Percentiles rank a stretch among this genome's conserved stretches.
These are phyloP conservation scores for Chloroceryle aenea DNA, from an alignment of 2,113 vertebrate species.

Conservation along the genomic window DNA sequence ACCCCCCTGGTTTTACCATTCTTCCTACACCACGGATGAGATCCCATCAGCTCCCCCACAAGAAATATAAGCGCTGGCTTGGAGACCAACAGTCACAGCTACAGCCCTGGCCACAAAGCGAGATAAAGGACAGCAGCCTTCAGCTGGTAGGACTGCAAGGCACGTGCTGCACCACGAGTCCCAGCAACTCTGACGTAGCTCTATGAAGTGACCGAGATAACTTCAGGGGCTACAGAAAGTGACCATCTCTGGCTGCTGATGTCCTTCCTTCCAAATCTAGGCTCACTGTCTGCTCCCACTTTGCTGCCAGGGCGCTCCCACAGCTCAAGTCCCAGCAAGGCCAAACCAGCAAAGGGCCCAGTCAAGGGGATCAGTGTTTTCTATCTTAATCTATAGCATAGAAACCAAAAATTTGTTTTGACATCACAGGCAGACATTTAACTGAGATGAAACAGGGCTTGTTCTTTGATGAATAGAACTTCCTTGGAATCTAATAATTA, in stretches of 20 bases:
- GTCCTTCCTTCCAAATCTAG: neutral
- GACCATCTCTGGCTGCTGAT: neutral
- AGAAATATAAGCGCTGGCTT: neutral
- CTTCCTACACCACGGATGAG: neutral
- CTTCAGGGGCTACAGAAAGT: neutral
- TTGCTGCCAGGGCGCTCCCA: neutral
- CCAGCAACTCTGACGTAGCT: neutral
- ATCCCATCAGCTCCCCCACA: neutral
- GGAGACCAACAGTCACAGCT: neutral
- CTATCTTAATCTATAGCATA: neutral
- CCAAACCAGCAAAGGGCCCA: neutral
- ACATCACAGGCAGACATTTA: neutral
- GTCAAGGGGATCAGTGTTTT: neutral
- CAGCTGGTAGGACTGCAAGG: neutral
- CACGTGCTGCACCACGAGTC: neutral
- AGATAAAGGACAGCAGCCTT: neutral
- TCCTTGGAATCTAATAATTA: neutral
- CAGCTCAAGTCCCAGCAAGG: neutral
- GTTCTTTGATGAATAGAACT: neutral
- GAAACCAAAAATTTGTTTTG: neutral
- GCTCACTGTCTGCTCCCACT: neutral
- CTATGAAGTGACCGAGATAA: neutral
- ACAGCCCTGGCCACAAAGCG: rapidly evolving
- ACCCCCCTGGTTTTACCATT: neutral
- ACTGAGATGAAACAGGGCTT: neutral